These are phyloP conservation scores for Hippocampus guttulatus DNA, from an alignment of 2,113 vertebrate genomes.

Conservation along the genomic window DNA sequence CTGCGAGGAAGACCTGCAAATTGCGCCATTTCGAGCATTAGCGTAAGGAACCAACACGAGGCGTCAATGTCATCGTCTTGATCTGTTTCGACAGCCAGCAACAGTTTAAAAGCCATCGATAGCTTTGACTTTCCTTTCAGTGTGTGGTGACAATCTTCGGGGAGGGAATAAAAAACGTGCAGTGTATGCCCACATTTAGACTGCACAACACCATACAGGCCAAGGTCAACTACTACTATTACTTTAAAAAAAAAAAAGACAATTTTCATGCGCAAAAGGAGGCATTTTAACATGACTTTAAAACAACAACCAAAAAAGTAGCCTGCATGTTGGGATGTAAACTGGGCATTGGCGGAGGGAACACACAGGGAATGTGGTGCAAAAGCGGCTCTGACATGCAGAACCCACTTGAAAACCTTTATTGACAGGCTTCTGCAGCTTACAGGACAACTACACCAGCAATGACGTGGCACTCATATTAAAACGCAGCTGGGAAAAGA, in stretches of 20 bases:
- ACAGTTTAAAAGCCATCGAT: neutral
- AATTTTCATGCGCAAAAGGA: neutral
- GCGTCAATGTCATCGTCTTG: neutral
- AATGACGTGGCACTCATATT: constrained; percentile 21
- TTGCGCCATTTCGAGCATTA: neutral
- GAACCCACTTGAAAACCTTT: constrained; percentile 68
- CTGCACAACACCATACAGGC: neutral
- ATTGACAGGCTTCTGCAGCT: constrained; percentile 72
- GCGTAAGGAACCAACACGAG: neutral
- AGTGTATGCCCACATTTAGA: too few species aligned
- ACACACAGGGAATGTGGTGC: constrained; percentile 70
- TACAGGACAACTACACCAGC: constrained; percentile 68
- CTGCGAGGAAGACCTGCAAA: neutral
- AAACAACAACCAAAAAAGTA: neutral
- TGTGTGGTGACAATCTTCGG: neutral
- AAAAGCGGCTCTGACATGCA: constrained; percentile 56
- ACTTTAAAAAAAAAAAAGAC: neutral
- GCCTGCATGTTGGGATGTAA: constrained; percentile 11
- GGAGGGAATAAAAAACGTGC: neutral
- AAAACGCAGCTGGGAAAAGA: neutral
- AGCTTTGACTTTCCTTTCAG: neutral
- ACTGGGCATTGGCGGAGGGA: constrained; percentile 60
- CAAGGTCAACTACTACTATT: neutral
- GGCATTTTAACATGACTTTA: neutral
- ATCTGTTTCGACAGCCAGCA: neutral